Conservation (phyloP, 2,888 invertebrate genomes). For the Parelbella ahira region DNA sequence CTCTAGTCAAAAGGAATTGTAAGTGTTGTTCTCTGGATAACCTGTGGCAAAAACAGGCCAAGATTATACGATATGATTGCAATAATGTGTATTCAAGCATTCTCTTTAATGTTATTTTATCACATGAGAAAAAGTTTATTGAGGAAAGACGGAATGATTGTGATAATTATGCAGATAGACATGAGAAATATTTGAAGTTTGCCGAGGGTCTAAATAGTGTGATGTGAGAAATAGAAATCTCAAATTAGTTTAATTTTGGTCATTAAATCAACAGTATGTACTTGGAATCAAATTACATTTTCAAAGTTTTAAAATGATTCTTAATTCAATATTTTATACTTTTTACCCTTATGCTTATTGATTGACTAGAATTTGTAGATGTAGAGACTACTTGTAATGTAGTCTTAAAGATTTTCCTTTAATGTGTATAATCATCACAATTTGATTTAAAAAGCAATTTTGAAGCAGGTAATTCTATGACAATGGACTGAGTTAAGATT, state of each 20-base stretch:
- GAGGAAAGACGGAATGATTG: slow-evolving; percentile 54
- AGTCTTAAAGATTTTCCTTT: too few species aligned
- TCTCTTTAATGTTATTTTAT: slow-evolving; percentile 65
- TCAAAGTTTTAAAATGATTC: too few species aligned
- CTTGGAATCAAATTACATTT: background rate
- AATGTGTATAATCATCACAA: too few species aligned
- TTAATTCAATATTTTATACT: too few species aligned
- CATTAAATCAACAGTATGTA: too few species aligned
- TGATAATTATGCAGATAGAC: slow-evolving; percentile 70
- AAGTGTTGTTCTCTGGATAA: slow-evolving; percentile 50
- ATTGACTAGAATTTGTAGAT: too few species aligned
- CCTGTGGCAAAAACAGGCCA: slow-evolving; percentile 56
- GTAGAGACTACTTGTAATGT: too few species aligned
- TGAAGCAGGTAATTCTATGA: slow-evolving; percentile 4
- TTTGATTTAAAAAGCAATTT: too few species aligned
- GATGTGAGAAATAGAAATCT: too few species aligned
- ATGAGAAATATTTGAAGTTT: slow-evolving; percentile 78
- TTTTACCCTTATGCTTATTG: background rate
- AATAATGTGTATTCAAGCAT: slow-evolving; percentile 66
- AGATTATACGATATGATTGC: slow-evolving; percentile 61
- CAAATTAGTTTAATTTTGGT: too few species aligned
- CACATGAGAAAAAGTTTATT: slow-evolving; percentile 70
- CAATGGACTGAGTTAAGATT: slow-evolving; percentile 13
- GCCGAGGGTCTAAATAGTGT: slow-evolving; percentile 66
- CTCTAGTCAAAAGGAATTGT: slow-evolving; percentile 51